Base-by-base conservation (phyloP, 2,113 vertebrate genomes). In the Lepus europaeus region DNA sequence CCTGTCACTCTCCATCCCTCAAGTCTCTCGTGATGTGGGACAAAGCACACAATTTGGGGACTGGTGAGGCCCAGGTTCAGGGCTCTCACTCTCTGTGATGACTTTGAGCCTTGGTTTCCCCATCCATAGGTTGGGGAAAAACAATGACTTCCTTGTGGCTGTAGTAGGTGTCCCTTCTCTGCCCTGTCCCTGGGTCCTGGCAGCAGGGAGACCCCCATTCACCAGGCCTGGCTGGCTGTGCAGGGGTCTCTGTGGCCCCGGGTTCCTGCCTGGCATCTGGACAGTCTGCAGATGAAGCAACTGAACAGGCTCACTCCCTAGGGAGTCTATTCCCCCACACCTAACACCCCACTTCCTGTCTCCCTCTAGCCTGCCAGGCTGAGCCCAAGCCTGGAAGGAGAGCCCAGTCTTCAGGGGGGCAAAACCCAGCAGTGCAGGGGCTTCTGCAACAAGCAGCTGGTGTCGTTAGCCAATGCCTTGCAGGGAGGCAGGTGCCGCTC, bases 401-500 rank as follows among this genome's bases (percentile, higher is more conserved):
- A 10, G 19, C 53, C 33, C 16, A 33, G 20, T 12, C n/a, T n/a
- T 0, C 16, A 25, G 14, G 5, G 19, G 2, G 39, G 33, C 9
- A 68, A 72, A 89, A 64, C n/a, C 1, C 45, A 45, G 45, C 45
- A 7, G 45, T 45, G 6, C 45, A 82, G 39, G 45, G 19, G 6
- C 66, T 39, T 49, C 51, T n/a, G 14, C 0, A 0, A 45, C 45
- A 45, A 45, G 45, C 6, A 45, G 45, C 45, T 45, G 45, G 45
- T 45, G 45, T 7, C 6, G 45, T 45, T 45, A 45, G 45, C 45
- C 45, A 45, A 45, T 7, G 45, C 45, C 45, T 45, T 45, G 45
- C 45, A 6, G 2, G 13, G 17, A 4, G 1, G 29, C 2, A 19
- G 5, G 1, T 0, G 0, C 31, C 0, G 0, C 39, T 29, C 22